Percentiles rank a stretch among this genome's conserved stretches.
Conservation (phyloP, 2,888 invertebrate species). For the Minunthozetes semirufus region DNA sequence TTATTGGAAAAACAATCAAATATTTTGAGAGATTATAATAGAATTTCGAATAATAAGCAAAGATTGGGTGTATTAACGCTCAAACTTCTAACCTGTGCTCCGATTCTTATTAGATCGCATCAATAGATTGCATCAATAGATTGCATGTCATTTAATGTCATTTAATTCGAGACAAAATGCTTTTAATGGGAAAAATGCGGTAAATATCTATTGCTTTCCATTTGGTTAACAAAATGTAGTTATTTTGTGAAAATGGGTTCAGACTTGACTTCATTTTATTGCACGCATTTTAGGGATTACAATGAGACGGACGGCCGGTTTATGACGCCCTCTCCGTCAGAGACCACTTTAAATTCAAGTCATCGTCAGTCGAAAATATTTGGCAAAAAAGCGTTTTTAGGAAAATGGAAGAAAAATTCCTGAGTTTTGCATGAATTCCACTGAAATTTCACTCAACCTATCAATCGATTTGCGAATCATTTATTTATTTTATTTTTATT, state of each 20-base stretch:
- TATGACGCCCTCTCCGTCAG: background rate
- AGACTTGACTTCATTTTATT: conserved; percentile 19
- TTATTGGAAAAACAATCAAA: background rate
- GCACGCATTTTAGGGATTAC: conserved; percentile 12
- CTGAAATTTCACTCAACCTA: background rate
- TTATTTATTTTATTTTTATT: conserved; percentile 5
- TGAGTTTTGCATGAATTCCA: conserved; percentile 1
- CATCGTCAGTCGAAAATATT: conserved; percentile 15
- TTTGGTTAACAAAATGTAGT: background rate
- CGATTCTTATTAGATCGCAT: background rate
- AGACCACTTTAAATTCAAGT: conserved; percentile 13
- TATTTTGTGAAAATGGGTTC: background rate
- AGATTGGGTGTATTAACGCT: background rate
- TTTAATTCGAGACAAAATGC: background rate
- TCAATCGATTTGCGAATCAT: background rate
- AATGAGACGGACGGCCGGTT: background rate
- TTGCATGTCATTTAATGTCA: background rate
- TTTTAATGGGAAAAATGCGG: background rate
- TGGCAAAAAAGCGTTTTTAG: conserved; percentile 27
- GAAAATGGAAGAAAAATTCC: conserved; percentile 21
- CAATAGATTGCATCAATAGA: no score
- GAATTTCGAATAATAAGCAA: background rate
- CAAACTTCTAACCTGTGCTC: background rate
- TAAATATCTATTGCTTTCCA: conserved; percentile 6
- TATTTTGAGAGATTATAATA: background rate